These are phyloP conservation scores for Spheniscus mendiculus DNA, from an alignment of 2,113 vertebrate genomes.

Conservation along the genomic window DNA sequence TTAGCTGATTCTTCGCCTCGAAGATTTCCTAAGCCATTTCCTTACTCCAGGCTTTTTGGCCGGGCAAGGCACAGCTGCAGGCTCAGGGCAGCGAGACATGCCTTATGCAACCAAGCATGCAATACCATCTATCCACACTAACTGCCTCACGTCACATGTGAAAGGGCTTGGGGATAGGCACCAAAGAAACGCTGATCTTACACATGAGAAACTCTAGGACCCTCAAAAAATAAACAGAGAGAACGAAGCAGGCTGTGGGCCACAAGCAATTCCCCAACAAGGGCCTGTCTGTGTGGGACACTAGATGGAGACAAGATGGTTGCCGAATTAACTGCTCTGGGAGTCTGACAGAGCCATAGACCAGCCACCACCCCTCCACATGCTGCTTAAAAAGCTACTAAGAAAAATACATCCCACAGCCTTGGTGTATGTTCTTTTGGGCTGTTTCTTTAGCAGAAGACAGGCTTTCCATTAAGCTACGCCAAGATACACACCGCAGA, in stretches of 20 bases:
- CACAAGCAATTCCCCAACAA: not conserved
- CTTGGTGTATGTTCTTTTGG: fast-evolving
- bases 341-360: not conserved
- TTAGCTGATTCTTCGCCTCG: not conserved
- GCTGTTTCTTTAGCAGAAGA: not conserved
- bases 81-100: not conserved
- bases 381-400: not conserved
- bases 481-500: not conserved
- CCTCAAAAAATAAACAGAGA: not conserved
- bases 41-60: not conserved
- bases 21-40: not conserved
- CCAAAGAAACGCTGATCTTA: not conserved
- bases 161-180: not conserved
- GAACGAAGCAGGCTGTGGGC: not conserved
- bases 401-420: not conserved
- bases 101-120: not conserved
- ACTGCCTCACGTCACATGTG: not conserved
- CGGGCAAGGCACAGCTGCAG: not conserved
- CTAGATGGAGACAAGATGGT: not conserved
- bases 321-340: not conserved
- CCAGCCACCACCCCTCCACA: not conserved
- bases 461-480: not conserved
- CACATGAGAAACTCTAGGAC: not conserved
- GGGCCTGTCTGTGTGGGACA: not conserved
- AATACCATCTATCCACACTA: not conserved